Percentiles rank a stretch among this genome's conserved stretches.
These are phyloP conservation scores for Pogonognathellus flavescens DNA, from an alignment of 1,140 invertebrate genomes.

Conservation along the genomic window DNA sequence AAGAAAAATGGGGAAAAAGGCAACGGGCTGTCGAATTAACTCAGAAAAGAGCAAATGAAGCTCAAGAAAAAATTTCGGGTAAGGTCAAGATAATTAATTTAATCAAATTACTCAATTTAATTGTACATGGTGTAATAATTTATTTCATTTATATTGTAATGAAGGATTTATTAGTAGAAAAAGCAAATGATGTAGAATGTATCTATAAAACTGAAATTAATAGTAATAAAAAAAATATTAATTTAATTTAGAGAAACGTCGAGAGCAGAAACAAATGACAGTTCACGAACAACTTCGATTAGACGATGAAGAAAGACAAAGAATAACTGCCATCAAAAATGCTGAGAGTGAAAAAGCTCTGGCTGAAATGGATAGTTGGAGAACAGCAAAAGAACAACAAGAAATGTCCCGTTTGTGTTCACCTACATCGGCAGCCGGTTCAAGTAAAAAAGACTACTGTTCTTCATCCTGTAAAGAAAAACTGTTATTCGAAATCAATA, in stretches of 20 bases:
- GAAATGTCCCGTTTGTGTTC: background rate
- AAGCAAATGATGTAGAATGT: too few species aligned
- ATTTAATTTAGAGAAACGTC: slow-evolving; percentile 59
- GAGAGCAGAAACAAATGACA: slow-evolving; percentile 63
- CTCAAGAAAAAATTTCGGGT: slow-evolving; percentile 22
- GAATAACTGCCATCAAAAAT: slow-evolving; percentile 59
- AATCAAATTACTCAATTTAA: too few species aligned
- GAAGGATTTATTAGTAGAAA: too few species aligned
- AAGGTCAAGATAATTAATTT: slow-evolving; percentile 23
- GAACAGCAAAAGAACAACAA: slow-evolving; percentile 31
- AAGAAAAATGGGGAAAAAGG: slow-evolving; percentile 13
- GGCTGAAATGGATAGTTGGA: slow-evolving; percentile 54
- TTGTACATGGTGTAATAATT: too few species aligned
- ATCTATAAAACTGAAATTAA: slow-evolving; percentile 14
- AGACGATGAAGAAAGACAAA: slow-evolving; percentile 60
- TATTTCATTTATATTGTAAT: background rate
- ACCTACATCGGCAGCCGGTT: slow-evolving; percentile 24
- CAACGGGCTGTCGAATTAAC: slow-evolving; percentile 19
- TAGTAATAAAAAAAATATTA: slow-evolving; percentile 23
- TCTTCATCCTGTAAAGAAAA: background rate
- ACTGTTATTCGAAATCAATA: slow-evolving; percentile 1
- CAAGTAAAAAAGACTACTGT: slow-evolving; percentile 4
- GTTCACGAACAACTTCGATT: slow-evolving; percentile 64
- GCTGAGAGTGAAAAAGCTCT: slow-evolving; percentile 54
- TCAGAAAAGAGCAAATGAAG: background rate